A percentile compares a stretch with the other conserved stretches of the same genome.
Conservation (phyloP, 2,888 invertebrate species). For the Brachyopa scutellaris region DNA sequence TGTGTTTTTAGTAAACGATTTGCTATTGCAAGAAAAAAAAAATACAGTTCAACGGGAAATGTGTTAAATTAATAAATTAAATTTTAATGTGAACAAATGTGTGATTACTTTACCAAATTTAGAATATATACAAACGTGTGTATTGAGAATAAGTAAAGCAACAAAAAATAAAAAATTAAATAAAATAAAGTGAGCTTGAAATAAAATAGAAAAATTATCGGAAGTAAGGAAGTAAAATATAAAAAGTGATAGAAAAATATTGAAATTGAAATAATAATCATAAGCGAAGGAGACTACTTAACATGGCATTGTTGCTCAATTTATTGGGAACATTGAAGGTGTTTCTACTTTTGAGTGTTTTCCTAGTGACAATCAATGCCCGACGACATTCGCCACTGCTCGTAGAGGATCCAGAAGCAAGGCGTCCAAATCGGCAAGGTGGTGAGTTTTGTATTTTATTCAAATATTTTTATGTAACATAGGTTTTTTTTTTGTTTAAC, state of each 20-base stretch:
- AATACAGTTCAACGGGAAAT: background rate
- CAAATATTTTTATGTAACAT: constrained; percentile 74
- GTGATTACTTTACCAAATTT: constrained; percentile 47
- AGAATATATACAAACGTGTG: constrained; percentile 20
- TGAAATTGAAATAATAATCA: background rate
- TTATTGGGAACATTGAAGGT: constrained; percentile 58
- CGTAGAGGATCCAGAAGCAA: constrained; percentile 86
- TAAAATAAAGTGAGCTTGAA: constrained; percentile 23
- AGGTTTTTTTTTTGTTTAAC: constrained; percentile 4
- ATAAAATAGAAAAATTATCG: background rate
- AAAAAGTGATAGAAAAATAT: constrained; percentile 16
- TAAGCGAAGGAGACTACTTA: constrained; percentile 18
- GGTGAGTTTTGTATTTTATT: too few species aligned
- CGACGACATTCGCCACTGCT: constrained; percentile 85
- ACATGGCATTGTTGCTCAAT: constrained; percentile 62
- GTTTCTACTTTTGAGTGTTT: constrained; percentile 56
- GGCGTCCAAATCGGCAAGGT: constrained; percentile 86
- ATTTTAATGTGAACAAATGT: constrained; percentile 53
- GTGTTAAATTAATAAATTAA: background rate
- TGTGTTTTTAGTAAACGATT: too few species aligned
- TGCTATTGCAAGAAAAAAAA: too few species aligned
- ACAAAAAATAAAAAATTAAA: constrained; percentile 20
- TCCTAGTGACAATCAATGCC: constrained; percentile 53
- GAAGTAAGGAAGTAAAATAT: background rate
- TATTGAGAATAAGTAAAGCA: constrained; percentile 34